Conservation (phyloP, 2,888 invertebrate genomes). For the Ephialtes manifestator region DNA sequence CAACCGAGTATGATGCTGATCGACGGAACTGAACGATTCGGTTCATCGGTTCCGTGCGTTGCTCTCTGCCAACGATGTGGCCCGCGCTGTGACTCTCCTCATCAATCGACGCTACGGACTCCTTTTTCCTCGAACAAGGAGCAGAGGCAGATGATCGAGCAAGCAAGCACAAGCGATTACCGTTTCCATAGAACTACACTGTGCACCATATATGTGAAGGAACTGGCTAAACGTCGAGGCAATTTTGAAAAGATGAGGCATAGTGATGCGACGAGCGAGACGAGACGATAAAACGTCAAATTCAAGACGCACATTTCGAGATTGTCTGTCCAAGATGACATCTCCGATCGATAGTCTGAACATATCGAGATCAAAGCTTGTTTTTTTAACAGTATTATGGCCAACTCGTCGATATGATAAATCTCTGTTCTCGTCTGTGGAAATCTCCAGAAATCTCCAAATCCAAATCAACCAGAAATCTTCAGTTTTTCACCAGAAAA, state of each 20-base stretch:
- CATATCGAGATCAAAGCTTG: too few relatives aligned
- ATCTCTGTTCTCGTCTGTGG: too few relatives aligned
- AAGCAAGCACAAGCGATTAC: conserved; percentile 29
- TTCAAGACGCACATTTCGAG: too few relatives aligned
- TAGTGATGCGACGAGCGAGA: too few relatives aligned
- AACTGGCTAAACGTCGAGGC: conserved; percentile 34
- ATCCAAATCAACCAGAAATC: too few relatives aligned
- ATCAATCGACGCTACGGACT: conserved; percentile 49
- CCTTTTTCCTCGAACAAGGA: conserved; percentile 19
- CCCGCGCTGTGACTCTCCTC: conserved; percentile 45
- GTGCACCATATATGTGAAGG: neutral
- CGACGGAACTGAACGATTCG: conserved; percentile 64
- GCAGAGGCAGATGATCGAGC: conserved; percentile 30
- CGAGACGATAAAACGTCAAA: too few relatives aligned
- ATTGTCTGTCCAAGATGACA: too few relatives aligned
- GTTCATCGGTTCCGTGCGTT: conserved; percentile 60
- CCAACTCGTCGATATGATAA: too few relatives aligned
- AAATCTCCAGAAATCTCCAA: too few relatives aligned
- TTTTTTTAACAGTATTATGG: neutral
- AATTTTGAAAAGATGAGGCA: conserved; percentile 52
- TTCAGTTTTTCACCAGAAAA: too few relatives aligned
- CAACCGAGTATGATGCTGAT: conserved; percentile 68
- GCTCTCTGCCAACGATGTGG: conserved; percentile 45
- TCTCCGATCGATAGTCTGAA: too few relatives aligned
- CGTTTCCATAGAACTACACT: conserved; percentile 12